A percentile compares a stretch with the other conserved stretches of the same genome.
phyloP scores from a whole-genome alignment of 2,888 invertebrate genomes.

The Stenoptilia bipunctidactyla region DNA sequence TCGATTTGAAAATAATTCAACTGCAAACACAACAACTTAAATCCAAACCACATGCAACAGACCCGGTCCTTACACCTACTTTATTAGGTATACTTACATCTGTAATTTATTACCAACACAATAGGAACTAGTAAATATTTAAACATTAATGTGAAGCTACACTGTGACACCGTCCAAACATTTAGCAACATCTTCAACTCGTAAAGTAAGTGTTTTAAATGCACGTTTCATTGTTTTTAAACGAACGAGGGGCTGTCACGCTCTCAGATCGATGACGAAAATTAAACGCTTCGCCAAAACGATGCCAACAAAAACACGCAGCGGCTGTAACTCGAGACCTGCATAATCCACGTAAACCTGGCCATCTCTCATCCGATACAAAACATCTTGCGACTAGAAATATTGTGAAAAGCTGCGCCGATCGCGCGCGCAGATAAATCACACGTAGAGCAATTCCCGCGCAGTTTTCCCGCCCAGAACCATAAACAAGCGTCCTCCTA shows the following conservation, averaged over 20 bases:
- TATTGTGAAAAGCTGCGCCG: slow-evolving; percentile 52
- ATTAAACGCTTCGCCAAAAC: slow-evolving; percentile 20
- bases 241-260: not conserved
- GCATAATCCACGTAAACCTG: slow-evolving; percentile 40
- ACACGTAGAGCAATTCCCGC: slow-evolving; percentile 26
- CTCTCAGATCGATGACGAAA: slow-evolving; percentile 14
- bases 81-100: no score
- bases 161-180: slow-evolving; percentile 28
- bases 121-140: slow-evolving; percentile 32
- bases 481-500: slow-evolving; percentile 56
- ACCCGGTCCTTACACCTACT: no score
- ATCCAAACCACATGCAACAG: no score
- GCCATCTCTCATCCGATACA: slow-evolving; percentile 46
- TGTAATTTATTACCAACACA: slow-evolving; percentile 4
- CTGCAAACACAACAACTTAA: no score
- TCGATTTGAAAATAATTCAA: no score
- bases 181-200: slow-evolving; percentile 14
- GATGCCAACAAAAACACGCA: slow-evolving; percentile 56
- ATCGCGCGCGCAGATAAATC: slow-evolving; percentile 43
- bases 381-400: slow-evolving; percentile 61
- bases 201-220: slow-evolving; percentile 8
- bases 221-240: not conserved
- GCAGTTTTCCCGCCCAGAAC: slow-evolving; percentile 46
- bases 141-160: slow-evolving; percentile 25
- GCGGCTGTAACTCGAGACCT: slow-evolving; percentile 28